Base-by-base conservation (phyloP, 2,797 vertebrate species). In the Enteromius fasciolatus region DNA sequence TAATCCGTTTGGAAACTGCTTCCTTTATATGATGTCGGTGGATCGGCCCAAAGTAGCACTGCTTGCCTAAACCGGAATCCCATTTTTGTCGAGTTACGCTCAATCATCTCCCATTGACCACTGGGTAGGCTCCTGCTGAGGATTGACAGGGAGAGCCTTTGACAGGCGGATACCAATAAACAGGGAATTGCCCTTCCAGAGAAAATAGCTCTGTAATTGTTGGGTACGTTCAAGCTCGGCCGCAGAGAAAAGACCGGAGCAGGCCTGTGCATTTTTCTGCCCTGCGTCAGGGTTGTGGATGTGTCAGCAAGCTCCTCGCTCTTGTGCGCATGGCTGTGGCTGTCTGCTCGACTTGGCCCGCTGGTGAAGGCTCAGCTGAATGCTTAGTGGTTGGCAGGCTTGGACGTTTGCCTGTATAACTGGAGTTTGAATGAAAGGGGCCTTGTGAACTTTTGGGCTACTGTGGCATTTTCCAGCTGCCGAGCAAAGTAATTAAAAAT, bases 181-280 rank as follows among this genome's bases (percentile, higher is more conserved):
- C 92, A 92, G 91, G 92, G 93, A 93, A 93, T 93, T 92, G 89
- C 89, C 89, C 87, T 90, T 89, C 91, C 86, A 88, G 92, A 92
- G 92, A 94, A 94, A 94, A 93, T 93, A 94, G 92, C 91, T 91
- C 83, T 84, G 90, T 94, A 93, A 94, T 94, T 93, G 93, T 92
- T 89, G 92, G 92, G 90, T 94, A 89, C 90, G 89, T 89, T 89
- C 88, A 86, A 91, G 90, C 89, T 90, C 90, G 85, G 90, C 91
- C 91, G 91, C 90, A 91, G 84, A 44, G 23, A 84, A 75, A 84
- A 87, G 69, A 64, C 82, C 78, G 68, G 66, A 91, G 93, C 90
- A 92, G 88, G 88, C 86, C 87, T 87, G 89, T 90, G 90, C 91
- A 90, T 93, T 93, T 92, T 91, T 92, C 89, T 69, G 82, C 74